Evolutionary conservation across 2,888 invertebrate genomes (phyloP).

Genomic region (Dorcus parallelipipedus): DNA sequence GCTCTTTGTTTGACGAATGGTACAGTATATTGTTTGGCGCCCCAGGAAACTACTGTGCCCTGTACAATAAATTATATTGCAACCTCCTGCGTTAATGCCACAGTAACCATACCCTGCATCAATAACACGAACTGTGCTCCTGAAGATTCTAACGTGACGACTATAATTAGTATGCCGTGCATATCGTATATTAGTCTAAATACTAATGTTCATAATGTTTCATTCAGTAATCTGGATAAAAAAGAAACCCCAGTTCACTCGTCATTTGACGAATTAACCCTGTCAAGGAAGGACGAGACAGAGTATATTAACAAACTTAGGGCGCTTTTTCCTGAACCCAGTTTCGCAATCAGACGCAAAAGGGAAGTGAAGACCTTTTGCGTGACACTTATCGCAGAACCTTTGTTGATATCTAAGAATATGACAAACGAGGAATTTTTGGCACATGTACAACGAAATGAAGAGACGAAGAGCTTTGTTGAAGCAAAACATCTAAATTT

Average conservation of each 20-base stretch:
- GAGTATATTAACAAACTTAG: no score
- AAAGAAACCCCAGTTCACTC: neutral
- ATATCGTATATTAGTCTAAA: slow-evolving; percentile 9
- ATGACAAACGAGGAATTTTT: slow-evolving; percentile 7
- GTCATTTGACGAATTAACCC: no score
- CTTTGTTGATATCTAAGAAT: slow-evolving; percentile 4
- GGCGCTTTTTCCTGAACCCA: no score
- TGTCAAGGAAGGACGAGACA: no score
- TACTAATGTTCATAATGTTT: no score
- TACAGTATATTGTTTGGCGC: slow-evolving; percentile 11
- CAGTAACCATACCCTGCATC: slow-evolving; percentile 8
- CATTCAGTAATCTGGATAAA: neutral
- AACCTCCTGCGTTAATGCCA: slow-evolving; percentile 8
- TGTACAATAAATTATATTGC: slow-evolving; percentile 9
- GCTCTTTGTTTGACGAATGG: slow-evolving; percentile 12
- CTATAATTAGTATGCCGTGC: slow-evolving; percentile 9
- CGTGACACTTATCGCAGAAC: slow-evolving; percentile 14
- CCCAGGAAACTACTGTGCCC: slow-evolving; percentile 5
- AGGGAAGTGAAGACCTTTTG: neutral
- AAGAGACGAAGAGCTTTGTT: neutral
- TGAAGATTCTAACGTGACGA: slow-evolving; percentile 1
- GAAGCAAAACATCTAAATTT: no score
- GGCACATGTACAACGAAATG: neutral
- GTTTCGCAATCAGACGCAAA: no score
- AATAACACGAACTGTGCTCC: slow-evolving; percentile 6